Conservation (phyloP, 92 coral and sea anemone species). For the Zoanthus gigantus region DNA sequence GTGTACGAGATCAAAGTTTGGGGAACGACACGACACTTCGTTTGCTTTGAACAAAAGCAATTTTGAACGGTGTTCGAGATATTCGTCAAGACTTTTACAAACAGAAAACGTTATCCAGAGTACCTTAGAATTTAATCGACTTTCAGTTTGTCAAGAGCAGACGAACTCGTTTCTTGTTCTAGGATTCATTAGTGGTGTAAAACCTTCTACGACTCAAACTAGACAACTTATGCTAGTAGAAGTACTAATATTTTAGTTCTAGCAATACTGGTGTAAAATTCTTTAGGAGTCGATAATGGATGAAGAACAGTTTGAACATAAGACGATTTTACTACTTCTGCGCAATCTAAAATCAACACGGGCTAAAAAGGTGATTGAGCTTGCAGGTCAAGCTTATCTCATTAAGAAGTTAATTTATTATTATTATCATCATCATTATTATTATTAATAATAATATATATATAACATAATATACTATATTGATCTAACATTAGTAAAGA, state of each 20-base stretch:
- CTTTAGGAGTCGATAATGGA: neutral
- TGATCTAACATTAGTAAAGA: no score
- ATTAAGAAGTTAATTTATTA: neutral
- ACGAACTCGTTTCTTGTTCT: neutral
- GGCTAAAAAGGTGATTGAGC: neutral
- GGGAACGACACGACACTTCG: neutral
- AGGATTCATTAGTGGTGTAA: neutral
- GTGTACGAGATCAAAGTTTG: neutral
- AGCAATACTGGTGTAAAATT: no score
- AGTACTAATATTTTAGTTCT: no score
- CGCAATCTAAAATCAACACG: neutral
- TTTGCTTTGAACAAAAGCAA: neutral
- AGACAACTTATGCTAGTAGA: neutral
- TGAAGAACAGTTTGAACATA: neutral
- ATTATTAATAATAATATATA: no score
- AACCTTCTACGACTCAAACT: neutral
- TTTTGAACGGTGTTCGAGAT: neutral
- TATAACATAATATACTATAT: no score
- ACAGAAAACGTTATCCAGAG: neutral
- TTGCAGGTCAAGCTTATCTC: slow-evolving; percentile 8
- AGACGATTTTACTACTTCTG: neutral
- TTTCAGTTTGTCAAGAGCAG: neutral
- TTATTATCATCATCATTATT: no score
- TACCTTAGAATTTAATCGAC: neutral
- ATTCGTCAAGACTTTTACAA: neutral